Conservation (phyloP, 2,888 invertebrate genomes). For the Drosophila neonasuta region DNA sequence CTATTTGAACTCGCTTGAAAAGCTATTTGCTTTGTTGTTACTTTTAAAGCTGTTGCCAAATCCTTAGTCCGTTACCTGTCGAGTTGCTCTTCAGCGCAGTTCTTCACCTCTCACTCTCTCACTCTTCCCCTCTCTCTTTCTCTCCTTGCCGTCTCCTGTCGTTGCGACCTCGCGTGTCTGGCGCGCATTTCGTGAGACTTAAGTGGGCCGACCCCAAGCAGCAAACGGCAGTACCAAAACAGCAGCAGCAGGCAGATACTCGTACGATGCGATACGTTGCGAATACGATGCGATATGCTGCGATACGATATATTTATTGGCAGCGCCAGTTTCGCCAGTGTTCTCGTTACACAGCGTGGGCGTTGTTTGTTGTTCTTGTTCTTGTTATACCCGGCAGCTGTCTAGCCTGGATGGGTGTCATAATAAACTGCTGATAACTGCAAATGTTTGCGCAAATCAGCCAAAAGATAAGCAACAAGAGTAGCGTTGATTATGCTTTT, state of each 20-base stretch:
- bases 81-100: slow-evolving; percentile 23
- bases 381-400: slow-evolving; percentile 8
- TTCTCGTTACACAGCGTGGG: slow-evolving; percentile 24
- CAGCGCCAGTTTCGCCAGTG: slow-evolving; percentile 40
- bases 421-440: background rate
- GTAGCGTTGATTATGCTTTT: too few species aligned
- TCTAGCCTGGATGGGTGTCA: background rate
- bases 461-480: background rate
- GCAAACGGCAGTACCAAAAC: background rate
- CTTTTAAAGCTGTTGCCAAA: slow-evolving; percentile 47
- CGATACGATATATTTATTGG: slow-evolving; percentile 65
- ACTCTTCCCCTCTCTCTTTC: background rate
- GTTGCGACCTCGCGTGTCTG: slow-evolving; percentile 64
- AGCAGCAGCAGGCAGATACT: slow-evolving; percentile 40
- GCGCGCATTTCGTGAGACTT: slow-evolving; percentile 65
- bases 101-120: background rate
- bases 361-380: slow-evolving; percentile 30
- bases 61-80: slow-evolving; percentile 36
- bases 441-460: background rate
- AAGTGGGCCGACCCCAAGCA: slow-evolving; percentile 64
- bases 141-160: background rate
- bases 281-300: slow-evolving; percentile 43
- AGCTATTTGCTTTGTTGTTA: slow-evolving; percentile 40
- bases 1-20: slow-evolving; percentile 27
- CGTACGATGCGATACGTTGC: slow-evolving; percentile 34